Percentiles rank a stretch among this genome's conserved stretches.
Evolutionary conservation across 92 coral and sea anemone genomes (phyloP).

Genomic region (Parazoanthus atlanticus): DNA sequence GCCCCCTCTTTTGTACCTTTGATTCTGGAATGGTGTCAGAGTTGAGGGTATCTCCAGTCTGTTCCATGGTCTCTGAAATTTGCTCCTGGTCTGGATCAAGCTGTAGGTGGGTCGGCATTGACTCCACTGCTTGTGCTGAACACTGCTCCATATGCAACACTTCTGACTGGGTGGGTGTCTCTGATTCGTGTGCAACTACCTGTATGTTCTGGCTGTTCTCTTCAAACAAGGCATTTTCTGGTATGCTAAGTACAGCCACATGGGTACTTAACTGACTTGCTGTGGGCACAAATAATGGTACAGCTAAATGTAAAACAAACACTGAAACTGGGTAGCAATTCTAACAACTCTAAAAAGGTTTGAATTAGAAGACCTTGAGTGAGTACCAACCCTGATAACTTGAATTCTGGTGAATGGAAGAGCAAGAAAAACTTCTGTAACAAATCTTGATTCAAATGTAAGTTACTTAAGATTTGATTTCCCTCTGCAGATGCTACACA

Average conservation of each 20-base stretch:
- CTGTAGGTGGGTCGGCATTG: constrained; percentile 23
- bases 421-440: too few species aligned
- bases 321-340: too few species aligned
- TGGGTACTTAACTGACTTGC: constrained; percentile 61
- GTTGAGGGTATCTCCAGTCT: background rate
- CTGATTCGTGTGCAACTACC: constrained; percentile 14
- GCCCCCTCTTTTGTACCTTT: constrained; percentile 31
- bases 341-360: too few species aligned
- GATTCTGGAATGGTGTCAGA: constrained; percentile 10
- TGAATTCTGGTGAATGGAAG: too few species aligned
- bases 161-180: constrained; percentile 25
- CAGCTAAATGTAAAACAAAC: background rate
- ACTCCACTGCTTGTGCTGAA: background rate
- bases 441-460: too few species aligned
- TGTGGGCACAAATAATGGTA: background rate
- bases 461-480: too few species aligned
- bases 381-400: too few species aligned
- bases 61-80: background rate
- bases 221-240: constrained; percentile 63
- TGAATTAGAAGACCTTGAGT: too few species aligned
- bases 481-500: too few species aligned
- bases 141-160: constrained; percentile 39
- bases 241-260: constrained; percentile 66
- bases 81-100: constrained; percentile 28
- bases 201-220: constrained; percentile 35